Evolutionary conservation across 2,797 vertebrate species (phyloP).

Genomic region (Channallabes apus): DNA sequence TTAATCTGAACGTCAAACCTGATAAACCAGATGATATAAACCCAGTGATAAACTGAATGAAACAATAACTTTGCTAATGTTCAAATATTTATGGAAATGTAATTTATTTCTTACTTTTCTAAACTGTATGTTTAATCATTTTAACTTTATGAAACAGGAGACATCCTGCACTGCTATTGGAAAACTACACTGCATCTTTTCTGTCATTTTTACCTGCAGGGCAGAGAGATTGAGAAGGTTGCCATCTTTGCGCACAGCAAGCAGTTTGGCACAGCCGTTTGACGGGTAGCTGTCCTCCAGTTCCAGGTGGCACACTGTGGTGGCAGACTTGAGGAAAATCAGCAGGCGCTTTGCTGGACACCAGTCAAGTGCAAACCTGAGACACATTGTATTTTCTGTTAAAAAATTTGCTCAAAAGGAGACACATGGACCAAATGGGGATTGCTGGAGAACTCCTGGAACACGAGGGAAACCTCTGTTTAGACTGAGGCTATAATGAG

Average conservation of each 20-base stretch:
- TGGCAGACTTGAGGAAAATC: conserved; percentile 71
- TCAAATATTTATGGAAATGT: background rate
- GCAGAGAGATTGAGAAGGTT: conserved; percentile 51
- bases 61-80: background rate
- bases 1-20: background rate
- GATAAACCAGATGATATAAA: too few relatives aligned
- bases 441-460: background rate
- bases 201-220: conserved; percentile 63
- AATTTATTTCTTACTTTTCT: background rate
- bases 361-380: conserved; percentile 79
- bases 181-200: background rate
- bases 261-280: conserved; percentile 60
- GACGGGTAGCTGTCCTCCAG: conserved; percentile 72
- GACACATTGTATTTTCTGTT: background rate
- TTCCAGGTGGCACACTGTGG: conserved; percentile 66
- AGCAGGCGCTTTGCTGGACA: conserved; percentile 66
- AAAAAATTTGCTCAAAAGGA: background rate
- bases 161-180: background rate
- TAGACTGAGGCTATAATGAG: too few relatives aligned
- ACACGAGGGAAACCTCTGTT: background rate
- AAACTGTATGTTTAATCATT: background rate
- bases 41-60: background rate
- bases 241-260: conserved; percentile 62
- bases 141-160: background rate
- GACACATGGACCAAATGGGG: background rate